Percentiles rank a stretch among this genome's conserved stretches.
Conservation (phyloP, 2,888 invertebrate species). For the Folsomia candida region DNA sequence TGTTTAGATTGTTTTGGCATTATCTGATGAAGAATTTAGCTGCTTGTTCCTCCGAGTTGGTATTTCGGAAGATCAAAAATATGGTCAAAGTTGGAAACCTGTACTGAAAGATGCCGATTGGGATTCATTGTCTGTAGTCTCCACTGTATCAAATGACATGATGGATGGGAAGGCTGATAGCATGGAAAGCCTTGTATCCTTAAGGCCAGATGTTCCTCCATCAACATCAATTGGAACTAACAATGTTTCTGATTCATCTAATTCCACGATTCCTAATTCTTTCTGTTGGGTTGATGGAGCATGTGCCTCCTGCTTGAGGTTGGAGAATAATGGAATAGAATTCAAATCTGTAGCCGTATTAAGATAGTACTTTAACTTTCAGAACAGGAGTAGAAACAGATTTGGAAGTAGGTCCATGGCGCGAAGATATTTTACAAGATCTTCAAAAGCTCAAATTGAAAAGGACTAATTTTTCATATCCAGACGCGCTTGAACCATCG, state of each 20-base stretch:
- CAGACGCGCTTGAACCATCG: conserved; percentile 42
- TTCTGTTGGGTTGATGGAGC: conserved; percentile 49
- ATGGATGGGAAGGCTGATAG: conserved; percentile 38
- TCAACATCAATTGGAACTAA: conserved; percentile 13
- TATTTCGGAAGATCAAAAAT: conserved; percentile 39
- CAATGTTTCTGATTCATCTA: neutral
- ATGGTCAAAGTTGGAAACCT: conserved; percentile 45
- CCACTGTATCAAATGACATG: conserved; percentile 30
- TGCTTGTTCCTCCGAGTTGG: conserved; percentile 34
- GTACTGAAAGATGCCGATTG: conserved; percentile 36
- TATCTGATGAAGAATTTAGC: conserved; percentile 37
- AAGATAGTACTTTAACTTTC: neutral
- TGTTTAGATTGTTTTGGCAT: conserved; percentile 42
- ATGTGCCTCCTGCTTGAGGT: conserved; percentile 33
- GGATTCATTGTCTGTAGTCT: conserved; percentile 44
- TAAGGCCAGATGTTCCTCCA: conserved; percentile 36
- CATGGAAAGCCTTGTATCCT: neutral
- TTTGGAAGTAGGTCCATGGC: conserved; percentile 48
- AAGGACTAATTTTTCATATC: conserved; percentile 37
- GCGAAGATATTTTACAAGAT: conserved; percentile 45
- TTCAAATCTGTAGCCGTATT: neutral
- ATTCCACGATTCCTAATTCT: neutral
- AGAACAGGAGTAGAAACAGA: conserved; percentile 32
- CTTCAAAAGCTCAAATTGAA: conserved; percentile 37
- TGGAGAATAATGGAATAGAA: no score